Conservation (phyloP, 2,797 vertebrate genomes). For the Neosilurus mollespiculum region DNA sequence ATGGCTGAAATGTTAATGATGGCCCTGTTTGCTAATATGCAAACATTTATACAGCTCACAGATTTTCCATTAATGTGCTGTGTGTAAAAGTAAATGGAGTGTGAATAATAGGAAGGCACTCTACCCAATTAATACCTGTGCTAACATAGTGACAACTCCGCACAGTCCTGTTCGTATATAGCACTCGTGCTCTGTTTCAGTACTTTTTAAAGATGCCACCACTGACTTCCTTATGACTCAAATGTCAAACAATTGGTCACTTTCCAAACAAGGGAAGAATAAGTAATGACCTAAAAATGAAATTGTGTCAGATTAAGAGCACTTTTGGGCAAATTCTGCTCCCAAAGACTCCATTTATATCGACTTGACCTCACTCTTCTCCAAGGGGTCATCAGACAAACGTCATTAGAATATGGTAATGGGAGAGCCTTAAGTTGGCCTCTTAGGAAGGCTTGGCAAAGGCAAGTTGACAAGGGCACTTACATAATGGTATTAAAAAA, state of each 20-base stretch:
- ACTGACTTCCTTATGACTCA: background rate
- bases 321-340: background rate
- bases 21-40: slow-evolving; percentile 46
- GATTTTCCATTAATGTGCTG: slow-evolving; percentile 50
- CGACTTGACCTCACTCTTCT: background rate
- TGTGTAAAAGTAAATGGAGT: slow-evolving; percentile 50
- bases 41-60: slow-evolving; percentile 42
- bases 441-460: background rate
- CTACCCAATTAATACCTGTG: slow-evolving; percentile 42
- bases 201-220: slow-evolving; percentile 9
- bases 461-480: background rate
- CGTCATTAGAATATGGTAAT: background rate
- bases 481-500: background rate
- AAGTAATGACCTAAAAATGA: background rate
- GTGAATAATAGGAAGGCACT: slow-evolving; percentile 50
- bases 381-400: background rate
- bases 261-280: background rate
- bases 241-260: background rate
- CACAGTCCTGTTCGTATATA: background rate
- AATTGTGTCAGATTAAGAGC: background rate
- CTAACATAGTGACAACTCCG: slow-evolving; percentile 42
- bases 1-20: slow-evolving; percentile 46
- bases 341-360: background rate
- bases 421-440: background rate
- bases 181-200: background rate